Evolutionary conservation across 2,113 vertebrate species (phyloP), one percentile per base, ranked within the genome.

Genomic region (Haemorhous mexicanus): DNA sequence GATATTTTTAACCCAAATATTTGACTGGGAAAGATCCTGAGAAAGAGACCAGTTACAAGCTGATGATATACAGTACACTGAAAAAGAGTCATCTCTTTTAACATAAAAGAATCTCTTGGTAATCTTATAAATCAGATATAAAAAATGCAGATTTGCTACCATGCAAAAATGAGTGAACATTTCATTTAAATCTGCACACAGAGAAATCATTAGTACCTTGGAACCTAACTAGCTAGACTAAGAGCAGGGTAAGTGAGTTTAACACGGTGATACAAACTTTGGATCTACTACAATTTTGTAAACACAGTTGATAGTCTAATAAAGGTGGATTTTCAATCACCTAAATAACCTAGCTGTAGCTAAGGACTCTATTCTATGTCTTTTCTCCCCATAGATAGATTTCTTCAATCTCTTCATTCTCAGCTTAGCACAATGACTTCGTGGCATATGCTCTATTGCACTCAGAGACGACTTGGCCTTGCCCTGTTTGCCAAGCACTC

Each of bases 91-190:
- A 96, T 97, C 96, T 98, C 98, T 98, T 98, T 98, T 98, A 98
- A 98, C 98, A 97, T 98, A 98, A 98, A 98, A 98, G 97, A 98
- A 96, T 95, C 94, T 98, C 97, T 97, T 97, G 93, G 83, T 97
- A 95, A 97, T 97, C 96, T 97, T 97, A 98, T 96, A 97, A 97
- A 96, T 98, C 97, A 96, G 94, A 96, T 97, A 97, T 96, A 96
- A 97, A 95, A 97, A 97, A 95, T 63, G 95, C 87, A 97, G 95
- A 96, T 96, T 97, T 97, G 92, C 96, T 97, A 97, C 96, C 97
- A 96, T 98, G 98, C 97, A 96, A 95, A 97, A 96, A 93, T 41
- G 78, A 95, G 92, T 91, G 87, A 97, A 75, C 91, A 94, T 93
- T 96, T 97, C 91, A 95, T 94, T 96, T 95, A 95, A 97, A 97